These are phyloP conservation scores for Tragelaphus buxtoni DNA, from an alignment of 2,113 vertebrate genomes.

Conservation along the genomic window DNA sequence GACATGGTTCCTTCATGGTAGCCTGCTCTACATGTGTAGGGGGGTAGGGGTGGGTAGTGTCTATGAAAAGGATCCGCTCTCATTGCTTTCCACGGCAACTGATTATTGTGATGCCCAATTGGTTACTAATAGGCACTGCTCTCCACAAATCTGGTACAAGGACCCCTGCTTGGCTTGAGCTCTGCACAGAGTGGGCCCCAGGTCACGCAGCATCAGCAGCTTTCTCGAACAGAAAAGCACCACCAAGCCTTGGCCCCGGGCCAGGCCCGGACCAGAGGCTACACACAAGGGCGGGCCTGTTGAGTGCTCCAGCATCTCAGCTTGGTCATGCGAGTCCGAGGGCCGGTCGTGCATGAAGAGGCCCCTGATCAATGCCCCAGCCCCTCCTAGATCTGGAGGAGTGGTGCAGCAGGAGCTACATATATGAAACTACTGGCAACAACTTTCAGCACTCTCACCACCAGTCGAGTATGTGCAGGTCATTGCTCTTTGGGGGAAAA, in stretches of 20 bases:
- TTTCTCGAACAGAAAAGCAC: not conserved
- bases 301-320: not conserved
- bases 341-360: accelerated
- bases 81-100: not conserved
- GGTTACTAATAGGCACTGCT: not conserved
- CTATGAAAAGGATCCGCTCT: not conserved
- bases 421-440: not conserved
- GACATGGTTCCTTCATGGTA: not conserved
- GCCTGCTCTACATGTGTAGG: accelerated
- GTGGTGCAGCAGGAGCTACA: not conserved
- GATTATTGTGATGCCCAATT: not conserved
- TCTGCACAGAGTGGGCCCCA: no score
- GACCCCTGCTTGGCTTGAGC: not conserved
- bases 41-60: not conserved
- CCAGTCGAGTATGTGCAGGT: not conserved
- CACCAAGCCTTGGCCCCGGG: not conserved
- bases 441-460: not conserved
- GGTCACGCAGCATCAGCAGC: not conserved
- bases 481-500: not conserved
- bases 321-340: not conserved
- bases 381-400: not conserved
- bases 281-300: not conserved
- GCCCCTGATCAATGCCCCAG: not conserved
- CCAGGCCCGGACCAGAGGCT: not conserved
- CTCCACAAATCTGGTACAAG: not conserved